Base-by-base conservation (phyloP, 2,888 invertebrate species). In the Homarus gammarus region DNA sequence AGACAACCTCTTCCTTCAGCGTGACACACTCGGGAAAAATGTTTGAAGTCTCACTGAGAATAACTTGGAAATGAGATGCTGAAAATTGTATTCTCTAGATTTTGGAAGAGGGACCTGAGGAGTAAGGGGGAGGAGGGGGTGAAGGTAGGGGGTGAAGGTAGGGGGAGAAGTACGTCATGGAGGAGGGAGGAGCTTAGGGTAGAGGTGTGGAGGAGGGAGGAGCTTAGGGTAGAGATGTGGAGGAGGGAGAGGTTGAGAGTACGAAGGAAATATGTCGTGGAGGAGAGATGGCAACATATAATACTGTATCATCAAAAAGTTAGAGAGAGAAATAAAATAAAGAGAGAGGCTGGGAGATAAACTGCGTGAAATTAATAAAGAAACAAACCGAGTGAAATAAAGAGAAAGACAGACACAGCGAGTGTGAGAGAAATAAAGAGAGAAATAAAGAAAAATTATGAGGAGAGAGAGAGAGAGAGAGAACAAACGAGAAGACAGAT, bases 1-100 rank as follows among this genome's bases (percentile, higher is more conserved):
- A 44, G 31, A 75, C 75, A 75, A 75, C n/a, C 75, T 49, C 75
- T 44, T 49, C 40, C 75, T 40, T 49, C 44, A n/a, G 44, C 75
- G 40, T 38, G 44, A 75, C 75, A 49, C 44, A 3, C 5, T 3
- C 6, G 6, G 6, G 10, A 27, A 64, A 64, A 64, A 64, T 64
- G 22, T 64, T 64, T 64, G 27, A 64, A 64, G 64, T 27, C 64
- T 22, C 18, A 18, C 27, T 64, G 64, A 64, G 64, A 64, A 64
- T 64, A 64, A 64, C 64, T 64, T 3, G 64, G 64, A 64, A 64
- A 64, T 64, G 64, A 64, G 64, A 64, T 27, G 64, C 3, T 64
- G 64, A 64, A 64, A 40, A 75, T 27, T 75, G 31, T 27, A 75
- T 44, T 44, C 40, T 75, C 49, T 27, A 27, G 75, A 44, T 40